Base-by-base conservation (phyloP, 2,888 invertebrate genomes). In the Yponomeuta evonymella region DNA sequence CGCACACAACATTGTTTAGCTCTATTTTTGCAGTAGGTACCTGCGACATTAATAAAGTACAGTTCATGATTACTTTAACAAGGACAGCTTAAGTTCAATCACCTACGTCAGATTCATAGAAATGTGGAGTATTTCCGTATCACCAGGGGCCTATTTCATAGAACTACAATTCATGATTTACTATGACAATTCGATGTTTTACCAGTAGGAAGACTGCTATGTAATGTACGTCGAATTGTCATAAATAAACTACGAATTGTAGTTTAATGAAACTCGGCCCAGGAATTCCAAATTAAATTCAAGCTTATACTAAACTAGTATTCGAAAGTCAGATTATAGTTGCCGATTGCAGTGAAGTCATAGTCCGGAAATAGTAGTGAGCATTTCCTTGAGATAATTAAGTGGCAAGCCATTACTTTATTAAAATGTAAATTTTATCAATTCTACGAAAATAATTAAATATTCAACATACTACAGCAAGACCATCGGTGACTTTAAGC, bases 391-490 rank as follows among this genome's bases (percentile, higher is more conserved):
- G 43, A 33, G 64, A 11, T 10, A 23, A 64, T 23, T 30, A 23
- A 11, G 9, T 15, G 62, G 15, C 43, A 8, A 43, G 43, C 43
- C 62, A 4, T 11, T 23, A 15, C 23, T 23, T 9, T 62, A 62
- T 15, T 62, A 43, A 4, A n/a, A n/a, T 23, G n/a, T 15, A 1
- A 23, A 15, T 5, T 23, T 62, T 23, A n/a, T 15, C 15, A 23
- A n/a, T 11, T 65, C 10, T 30, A 65, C 12, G 9, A 29, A 65
- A 12, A 12, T 65, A 33, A 29, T 33, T 5, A 29, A 69, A 74
- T 71, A 72, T 72, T 73, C 65, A 70, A 81, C 86, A 71, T 79
- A 88, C 89, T 88, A 83, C 75, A 68, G 84, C 82, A 62, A 83
- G 78, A 70, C 85, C 88, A 80, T 87, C 81, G 58, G 82, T 78